Conservation (phyloP, 2,888 invertebrate species). For the Drosophila engyochracea region DNA sequence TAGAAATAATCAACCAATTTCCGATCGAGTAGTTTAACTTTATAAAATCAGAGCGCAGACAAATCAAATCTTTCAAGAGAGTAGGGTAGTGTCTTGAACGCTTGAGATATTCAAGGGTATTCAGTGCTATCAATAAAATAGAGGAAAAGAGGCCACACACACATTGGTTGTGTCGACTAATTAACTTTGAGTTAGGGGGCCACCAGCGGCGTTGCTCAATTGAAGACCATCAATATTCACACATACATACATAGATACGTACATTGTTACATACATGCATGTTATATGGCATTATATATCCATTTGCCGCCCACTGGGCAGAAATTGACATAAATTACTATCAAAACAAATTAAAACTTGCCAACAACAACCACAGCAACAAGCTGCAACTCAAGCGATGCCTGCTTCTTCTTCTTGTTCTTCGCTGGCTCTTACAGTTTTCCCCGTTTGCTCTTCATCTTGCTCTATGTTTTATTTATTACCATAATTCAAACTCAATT, state of each 20-base stretch:
- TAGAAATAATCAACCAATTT: not conserved
- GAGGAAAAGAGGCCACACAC: slow-evolving; percentile 17
- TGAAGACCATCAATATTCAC: slow-evolving; percentile 65
- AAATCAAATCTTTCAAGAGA: not conserved
- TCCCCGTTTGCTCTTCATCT: slow-evolving; percentile 4
- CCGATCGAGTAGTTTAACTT: not conserved
- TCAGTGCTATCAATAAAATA: not conserved
- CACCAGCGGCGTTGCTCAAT: slow-evolving; percentile 65
- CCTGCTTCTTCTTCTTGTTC: slow-evolving; percentile 15
- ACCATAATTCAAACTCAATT: slow-evolving; percentile 77
- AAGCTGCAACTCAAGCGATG: slow-evolving; percentile 12
- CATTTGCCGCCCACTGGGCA: slow-evolving; percentile 23
- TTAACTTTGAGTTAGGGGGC: slow-evolving; percentile 57
- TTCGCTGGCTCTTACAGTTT: not conserved
- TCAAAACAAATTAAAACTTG: slow-evolving; percentile 46
- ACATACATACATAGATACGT: not conserved
- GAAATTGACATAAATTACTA: slow-evolving; percentile 71
- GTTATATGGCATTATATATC: not conserved
- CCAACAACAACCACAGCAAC: slow-evolving; percentile 1
- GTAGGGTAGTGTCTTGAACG: not conserved
- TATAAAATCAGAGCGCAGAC: not conserved
- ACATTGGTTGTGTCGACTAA: slow-evolving; percentile 29
- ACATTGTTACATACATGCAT: not conserved
- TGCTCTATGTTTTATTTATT: slow-evolving; percentile 58
- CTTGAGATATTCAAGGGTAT: not conserved